Conservation (phyloP, 2,797 vertebrate species). For the Lutjanus argentimaculatus region DNA sequence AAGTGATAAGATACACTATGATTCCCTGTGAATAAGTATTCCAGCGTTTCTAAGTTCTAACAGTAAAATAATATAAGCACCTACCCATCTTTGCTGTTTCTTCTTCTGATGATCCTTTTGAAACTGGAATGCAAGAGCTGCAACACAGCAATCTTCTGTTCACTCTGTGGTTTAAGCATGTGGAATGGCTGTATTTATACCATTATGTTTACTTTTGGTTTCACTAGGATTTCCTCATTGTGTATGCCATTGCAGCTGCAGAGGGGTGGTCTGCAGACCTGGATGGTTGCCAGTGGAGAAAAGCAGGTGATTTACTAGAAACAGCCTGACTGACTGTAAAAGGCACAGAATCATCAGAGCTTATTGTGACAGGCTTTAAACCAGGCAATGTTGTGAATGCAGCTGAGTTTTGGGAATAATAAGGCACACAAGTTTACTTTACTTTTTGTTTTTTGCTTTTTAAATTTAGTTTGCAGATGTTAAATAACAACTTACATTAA, state of each 20-base stretch:
- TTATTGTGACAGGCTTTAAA: neutral
- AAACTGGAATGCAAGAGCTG: neutral
- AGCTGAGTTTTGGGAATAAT: neutral
- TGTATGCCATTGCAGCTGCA: too few species aligned
- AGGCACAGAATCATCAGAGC: neutral
- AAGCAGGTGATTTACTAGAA: too few species aligned
- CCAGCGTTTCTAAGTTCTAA: neutral
- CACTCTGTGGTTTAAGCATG: neutral
- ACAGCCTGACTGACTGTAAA: too few species aligned
- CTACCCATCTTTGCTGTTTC: constrained; percentile 40
- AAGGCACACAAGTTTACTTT: neutral
- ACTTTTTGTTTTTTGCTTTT: too few species aligned
- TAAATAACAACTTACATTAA: too few species aligned
- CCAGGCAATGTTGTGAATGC: neutral
- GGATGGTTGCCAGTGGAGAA: too few species aligned
- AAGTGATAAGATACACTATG: too few species aligned
- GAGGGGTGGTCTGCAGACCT: too few species aligned
- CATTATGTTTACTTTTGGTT: neutral
- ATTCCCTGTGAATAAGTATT: too few species aligned
- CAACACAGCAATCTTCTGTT: neutral
- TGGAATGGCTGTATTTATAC: neutral
- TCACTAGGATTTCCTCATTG: neutral
- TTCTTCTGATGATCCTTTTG: neutral
- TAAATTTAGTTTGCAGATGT: too few species aligned
- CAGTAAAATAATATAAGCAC: neutral